Conservation (phyloP, 37 sponge, comb jelly and placozoan species). For the Cliona cf. orientalis region DNA sequence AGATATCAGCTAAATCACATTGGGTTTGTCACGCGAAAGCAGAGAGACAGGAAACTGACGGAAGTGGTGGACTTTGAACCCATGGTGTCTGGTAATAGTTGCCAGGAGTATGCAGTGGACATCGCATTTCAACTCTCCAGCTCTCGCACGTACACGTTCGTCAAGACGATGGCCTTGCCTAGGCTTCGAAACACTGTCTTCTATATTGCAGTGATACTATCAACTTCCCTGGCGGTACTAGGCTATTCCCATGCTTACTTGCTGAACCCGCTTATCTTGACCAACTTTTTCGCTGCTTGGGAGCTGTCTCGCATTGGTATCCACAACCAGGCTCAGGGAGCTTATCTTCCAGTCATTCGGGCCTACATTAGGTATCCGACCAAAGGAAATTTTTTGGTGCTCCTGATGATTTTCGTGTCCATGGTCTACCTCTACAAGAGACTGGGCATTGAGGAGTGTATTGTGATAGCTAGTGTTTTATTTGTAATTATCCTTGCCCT, state of each 20-base stretch:
- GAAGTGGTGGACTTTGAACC: slow-evolving; percentile 26
- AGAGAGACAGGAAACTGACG: background rate
- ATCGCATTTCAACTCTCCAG: slow-evolving; percentile 41
- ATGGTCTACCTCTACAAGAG: background rate
- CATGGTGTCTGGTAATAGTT: slow-evolving; percentile 28
- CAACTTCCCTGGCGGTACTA: background rate
- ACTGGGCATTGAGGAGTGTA: background rate
- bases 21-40: slow-evolving; percentile 22
- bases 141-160: slow-evolving; percentile 33
- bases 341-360: background rate
- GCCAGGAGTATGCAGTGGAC: slow-evolving; percentile 49
- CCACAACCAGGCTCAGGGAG: background rate
- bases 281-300: background rate
- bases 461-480: background rate
- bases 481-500: background rate
- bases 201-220: slow-evolving; percentile 4
- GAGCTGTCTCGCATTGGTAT: background rate
- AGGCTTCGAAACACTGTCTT: slow-evolving; percentile 3
- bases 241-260: background rate
- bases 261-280: background rate
- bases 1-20: slow-evolving; percentile 11
- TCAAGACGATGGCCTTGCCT: background rate
- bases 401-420: background rate
- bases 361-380: slow-evolving; percentile 10
- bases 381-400: background rate